Conservation (phyloP, 2,797 vertebrate species). For the Anisognathus igniventris region DNA sequence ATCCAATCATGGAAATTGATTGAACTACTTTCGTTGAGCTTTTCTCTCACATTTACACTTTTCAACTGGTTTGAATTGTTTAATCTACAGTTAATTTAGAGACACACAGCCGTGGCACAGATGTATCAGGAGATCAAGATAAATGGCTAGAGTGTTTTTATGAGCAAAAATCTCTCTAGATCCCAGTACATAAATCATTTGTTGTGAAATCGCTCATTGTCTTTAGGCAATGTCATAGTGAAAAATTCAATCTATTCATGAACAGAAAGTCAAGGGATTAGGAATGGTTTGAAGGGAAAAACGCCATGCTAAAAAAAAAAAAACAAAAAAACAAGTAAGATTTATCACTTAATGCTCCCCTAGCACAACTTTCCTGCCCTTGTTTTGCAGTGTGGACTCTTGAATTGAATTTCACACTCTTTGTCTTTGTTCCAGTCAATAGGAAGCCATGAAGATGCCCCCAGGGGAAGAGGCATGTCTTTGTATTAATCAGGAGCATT, state of each 20-base stretch:
- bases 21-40: slow-evolving; percentile 32
- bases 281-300: slow-evolving; percentile 60
- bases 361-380: slow-evolving; percentile 47
- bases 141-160: slow-evolving; percentile 69
- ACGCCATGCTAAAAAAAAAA: slow-evolving; percentile 32
- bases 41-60: slow-evolving; percentile 50
- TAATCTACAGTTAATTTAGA: slow-evolving; percentile 74
- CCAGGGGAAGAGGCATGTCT: neutral
- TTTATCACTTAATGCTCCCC: slow-evolving; percentile 69
- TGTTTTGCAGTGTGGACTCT: slow-evolving; percentile 45
- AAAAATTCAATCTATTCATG: slow-evolving; percentile 74
- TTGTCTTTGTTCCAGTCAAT: slow-evolving; percentile 33
- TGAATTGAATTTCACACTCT: slow-evolving; percentile 67
- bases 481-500: slow-evolving; percentile 10
- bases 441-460: slow-evolving; percentile 1
- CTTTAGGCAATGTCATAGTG: slow-evolving; percentile 70
- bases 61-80: slow-evolving; percentile 65
- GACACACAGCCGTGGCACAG: slow-evolving; percentile 49
- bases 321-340: neutral
- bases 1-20: slow-evolving; percentile 45
- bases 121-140: slow-evolving; percentile 70
- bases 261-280: slow-evolving; percentile 74
- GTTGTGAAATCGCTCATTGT: slow-evolving; percentile 72
- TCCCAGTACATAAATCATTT: slow-evolving; percentile 78
- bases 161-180: slow-evolving; percentile 73